phyloP scores from a whole-genome alignment of 2,888 invertebrate genomes.

The Leucophenga maculata region DNA sequence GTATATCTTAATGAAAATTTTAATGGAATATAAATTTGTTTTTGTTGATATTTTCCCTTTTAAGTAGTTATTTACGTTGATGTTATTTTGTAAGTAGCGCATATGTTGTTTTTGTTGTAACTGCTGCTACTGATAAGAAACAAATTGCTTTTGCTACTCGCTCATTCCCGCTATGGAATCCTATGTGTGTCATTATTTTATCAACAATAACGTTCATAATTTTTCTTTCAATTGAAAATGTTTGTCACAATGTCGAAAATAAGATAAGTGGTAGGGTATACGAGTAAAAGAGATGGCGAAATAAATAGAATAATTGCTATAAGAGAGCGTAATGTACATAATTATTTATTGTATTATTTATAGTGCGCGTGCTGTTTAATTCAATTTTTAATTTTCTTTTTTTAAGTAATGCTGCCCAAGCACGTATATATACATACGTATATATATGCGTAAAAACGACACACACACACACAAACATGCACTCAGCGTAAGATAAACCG shows the following conservation, averaged over 20 bases:
- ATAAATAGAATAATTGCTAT: not conserved
- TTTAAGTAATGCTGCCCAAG: not conserved
- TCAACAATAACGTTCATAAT: not conserved
- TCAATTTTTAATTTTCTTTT: not conserved
- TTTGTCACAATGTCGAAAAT: no score
- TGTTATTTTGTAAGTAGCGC: conserved; percentile 4
- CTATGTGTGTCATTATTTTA: not conserved
- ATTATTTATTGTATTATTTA: not conserved
- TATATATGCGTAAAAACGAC: not conserved
- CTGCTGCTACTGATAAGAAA: not conserved
- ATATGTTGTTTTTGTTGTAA: not conserved
- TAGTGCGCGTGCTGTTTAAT: conserved; percentile 7
- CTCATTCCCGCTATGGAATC: no score
- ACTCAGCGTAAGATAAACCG: conserved; percentile 6
- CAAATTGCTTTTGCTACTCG: not conserved
- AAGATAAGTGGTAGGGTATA: no score
- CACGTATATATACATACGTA: not conserved
- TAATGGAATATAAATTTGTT: not conserved
- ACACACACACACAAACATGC: not conserved
- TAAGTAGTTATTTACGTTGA: not conserved
- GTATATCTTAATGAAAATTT: no score
- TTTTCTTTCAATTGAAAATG: not conserved
- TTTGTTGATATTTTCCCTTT: not conserved
- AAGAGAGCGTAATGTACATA: no score
- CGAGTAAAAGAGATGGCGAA: not conserved